A percentile compares a stretch with the other conserved stretches of the same genome.
phyloP scores from a whole-genome alignment of 1,140 invertebrate species.

The Brachionus manjavacas region DNA sequence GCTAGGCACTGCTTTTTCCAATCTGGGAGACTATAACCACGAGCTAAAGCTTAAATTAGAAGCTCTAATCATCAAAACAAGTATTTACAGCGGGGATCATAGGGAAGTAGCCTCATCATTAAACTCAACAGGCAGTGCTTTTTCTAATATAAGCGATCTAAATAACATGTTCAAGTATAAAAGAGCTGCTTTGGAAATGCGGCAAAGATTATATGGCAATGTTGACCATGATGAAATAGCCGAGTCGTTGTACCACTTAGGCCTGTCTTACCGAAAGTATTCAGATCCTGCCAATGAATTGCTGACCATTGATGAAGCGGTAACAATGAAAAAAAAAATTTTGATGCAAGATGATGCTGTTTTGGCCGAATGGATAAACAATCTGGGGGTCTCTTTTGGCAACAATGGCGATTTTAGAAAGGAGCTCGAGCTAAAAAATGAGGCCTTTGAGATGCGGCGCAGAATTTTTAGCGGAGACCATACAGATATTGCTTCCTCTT shows the following conservation, averaged over 20 bases:
- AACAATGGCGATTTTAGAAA: conserved; percentile 16
- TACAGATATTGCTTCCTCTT: background rate
- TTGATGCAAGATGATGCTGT: background rate
- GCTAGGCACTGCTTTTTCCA: background rate
- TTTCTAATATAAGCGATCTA: background rate
- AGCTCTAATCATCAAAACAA: conserved; percentile 1
- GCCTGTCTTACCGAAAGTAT: background rate
- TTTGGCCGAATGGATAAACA: conserved; percentile 8
- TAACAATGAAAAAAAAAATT: background rate
- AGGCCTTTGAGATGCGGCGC: background rate
- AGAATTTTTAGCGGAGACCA: conserved; percentile 12
- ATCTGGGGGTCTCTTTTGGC: background rate
- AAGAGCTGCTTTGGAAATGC: background rate
- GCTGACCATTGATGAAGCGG: background rate
- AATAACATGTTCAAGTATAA: conserved; percentile 7
- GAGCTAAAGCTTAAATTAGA: background rate
- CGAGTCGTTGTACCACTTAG: background rate
- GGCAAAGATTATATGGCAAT: background rate
- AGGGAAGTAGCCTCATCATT: background rate
- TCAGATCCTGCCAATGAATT: background rate
- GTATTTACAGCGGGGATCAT: background rate
- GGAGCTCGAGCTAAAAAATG: background rate
- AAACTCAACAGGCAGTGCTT: background rate
- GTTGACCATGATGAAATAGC: background rate
- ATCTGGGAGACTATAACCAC: background rate